phyloP scores from a whole-genome alignment of 1,140 invertebrate genomes.

The Drosophila subpulchrella region DNA sequence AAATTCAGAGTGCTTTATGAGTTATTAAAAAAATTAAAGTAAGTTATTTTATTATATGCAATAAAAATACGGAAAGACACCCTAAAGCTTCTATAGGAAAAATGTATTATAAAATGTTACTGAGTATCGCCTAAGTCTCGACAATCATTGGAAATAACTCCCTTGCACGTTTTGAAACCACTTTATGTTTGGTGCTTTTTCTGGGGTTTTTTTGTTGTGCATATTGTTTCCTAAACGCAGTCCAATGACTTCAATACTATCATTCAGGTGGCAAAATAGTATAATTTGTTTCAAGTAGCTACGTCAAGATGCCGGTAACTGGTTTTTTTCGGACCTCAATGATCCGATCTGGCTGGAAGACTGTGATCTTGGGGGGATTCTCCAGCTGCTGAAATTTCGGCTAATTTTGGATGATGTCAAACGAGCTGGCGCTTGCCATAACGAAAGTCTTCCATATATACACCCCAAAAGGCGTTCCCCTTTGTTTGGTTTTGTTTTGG shows the following conservation, averaged over 20 bases:
- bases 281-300: constrained; percentile 16
- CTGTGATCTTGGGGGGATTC: constrained; percentile 1
- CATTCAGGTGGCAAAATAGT: constrained; percentile 34
- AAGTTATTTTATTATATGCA: not conserved
- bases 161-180: constrained; percentile 37
- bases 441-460: constrained; percentile 11
- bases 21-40: no score
- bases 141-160: not conserved
- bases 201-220: constrained; percentile 23
- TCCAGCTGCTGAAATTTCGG: constrained; percentile 19
- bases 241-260: constrained; percentile 55
- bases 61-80: not conserved
- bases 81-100: no score
- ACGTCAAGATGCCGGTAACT: constrained; percentile 47
- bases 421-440: constrained; percentile 11
- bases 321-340: constrained; percentile 33
- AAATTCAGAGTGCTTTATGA: no score
- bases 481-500: constrained; percentile 21
- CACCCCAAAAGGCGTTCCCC: constrained; percentile 18
- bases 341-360: constrained; percentile 2
- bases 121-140: constrained; percentile 3
- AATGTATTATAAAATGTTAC: not conserved
- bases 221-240: constrained; percentile 55
- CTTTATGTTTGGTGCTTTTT: constrained; percentile 37
- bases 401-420: constrained; percentile 50